phyloP scores from a whole-genome alignment of 2,888 invertebrate genomes.

The Hypselothyrea guttata region DNA sequence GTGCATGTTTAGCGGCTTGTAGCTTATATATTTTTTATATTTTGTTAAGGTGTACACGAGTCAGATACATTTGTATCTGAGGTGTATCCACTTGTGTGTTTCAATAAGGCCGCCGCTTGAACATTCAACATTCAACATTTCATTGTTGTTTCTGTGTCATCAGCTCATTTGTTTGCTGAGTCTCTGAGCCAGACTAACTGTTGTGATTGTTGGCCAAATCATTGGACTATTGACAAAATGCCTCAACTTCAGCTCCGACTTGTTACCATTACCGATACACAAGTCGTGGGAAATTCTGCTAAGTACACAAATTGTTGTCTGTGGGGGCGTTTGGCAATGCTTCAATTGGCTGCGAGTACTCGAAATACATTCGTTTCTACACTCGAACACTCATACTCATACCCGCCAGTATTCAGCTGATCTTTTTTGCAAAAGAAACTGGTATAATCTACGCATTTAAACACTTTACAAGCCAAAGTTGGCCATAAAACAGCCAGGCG shows the following conservation, averaged over 20 bases:
- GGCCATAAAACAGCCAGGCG: not conserved
- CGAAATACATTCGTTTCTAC: not conserved
- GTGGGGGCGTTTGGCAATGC: slow-evolving; percentile 40
- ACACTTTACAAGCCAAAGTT: slow-evolving; percentile 7
- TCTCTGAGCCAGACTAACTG: slow-evolving; percentile 39
- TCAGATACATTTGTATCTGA: slow-evolving; percentile 13
- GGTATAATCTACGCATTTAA: slow-evolving; percentile 42
- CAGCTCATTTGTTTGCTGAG: not conserved
- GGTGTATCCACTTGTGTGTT: slow-evolving; percentile 43
- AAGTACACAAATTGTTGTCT: slow-evolving; percentile 16
- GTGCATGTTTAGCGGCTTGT: no score
- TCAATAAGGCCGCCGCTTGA: slow-evolving; percentile 55
- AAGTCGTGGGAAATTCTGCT: slow-evolving; percentile 51
- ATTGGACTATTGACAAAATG: slow-evolving; percentile 32
- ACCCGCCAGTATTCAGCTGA: not conserved
- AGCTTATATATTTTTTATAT: not conserved
- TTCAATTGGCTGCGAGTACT: slow-evolving; percentile 14
- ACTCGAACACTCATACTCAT: not conserved
- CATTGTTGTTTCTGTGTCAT: slow-evolving; percentile 29
- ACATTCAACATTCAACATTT: slow-evolving; percentile 32
- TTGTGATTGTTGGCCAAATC: slow-evolving; percentile 29
- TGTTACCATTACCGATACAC: slow-evolving; percentile 35
- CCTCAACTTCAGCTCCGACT: slow-evolving; percentile 18
- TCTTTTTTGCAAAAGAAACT: slow-evolving; percentile 12
- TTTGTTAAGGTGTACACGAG: not conserved